Evolutionary conservation across 1,140 invertebrate genomes (phyloP), one percentile per base, ranked within the genome.

Genomic region (Monochamus saltuarius): DNA sequence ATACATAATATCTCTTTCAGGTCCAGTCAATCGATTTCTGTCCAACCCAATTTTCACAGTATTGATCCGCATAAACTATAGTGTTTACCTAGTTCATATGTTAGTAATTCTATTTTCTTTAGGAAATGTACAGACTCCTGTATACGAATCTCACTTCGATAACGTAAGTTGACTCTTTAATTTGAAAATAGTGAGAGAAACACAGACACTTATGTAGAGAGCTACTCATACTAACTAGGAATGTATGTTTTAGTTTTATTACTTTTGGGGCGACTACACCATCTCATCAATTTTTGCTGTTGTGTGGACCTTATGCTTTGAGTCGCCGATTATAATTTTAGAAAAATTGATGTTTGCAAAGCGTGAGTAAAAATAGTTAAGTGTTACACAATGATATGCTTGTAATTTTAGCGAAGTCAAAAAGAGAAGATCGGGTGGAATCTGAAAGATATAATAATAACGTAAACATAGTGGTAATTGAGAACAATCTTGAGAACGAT

Each of bases 1-100:
- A n/a, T n/a, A n/a, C n/a, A n/a, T n/a, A n/a, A n/a, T 7, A 52
- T 52, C 34, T 34, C 11, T 61, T 61, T 40, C 38, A 61, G 59
- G 59, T 9, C 13, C 49, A 16, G 14, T 61, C 14, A 56, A 61
- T 10, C 4, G 39, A 3, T 10, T 61, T 16, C 34, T 61, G 35
- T 61, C 59, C 1, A 22, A 36, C 13, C 40, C 39, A 0, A 16
- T 40, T 8, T 51, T 37, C 11, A 29, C 19, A 14, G 10, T 43
- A 8, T 2, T 56, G 7, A 34, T 36, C 0, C 37, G 37, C 11
- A 40, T 61, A 6, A 49, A 52, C 8, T 61, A 61, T 19, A 61
- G 52, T 22, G 42, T 56, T 7, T 61, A 19, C 34, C 37, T 61
- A 17, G 7, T 56, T 7, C 59, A 61, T 22, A 19, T 49, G 9